These are phyloP conservation scores for Opisthograptis luteolata DNA, from an alignment of 2,888 invertebrate genomes.

Conservation along the genomic window DNA sequence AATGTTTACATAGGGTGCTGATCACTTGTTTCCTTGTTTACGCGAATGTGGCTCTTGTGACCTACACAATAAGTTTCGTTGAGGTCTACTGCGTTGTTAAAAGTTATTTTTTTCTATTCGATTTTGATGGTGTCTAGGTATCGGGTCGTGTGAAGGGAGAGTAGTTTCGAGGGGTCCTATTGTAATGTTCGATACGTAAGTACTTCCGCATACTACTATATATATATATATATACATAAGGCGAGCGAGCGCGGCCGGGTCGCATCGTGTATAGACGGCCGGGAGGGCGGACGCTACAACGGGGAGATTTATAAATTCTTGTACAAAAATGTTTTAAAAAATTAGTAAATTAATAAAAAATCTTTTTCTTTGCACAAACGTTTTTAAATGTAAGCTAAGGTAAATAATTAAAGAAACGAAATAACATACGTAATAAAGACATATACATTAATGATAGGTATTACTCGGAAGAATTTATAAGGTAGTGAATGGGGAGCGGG, in stretches of 20 bases:
- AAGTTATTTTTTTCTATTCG: conserved; percentile 41
- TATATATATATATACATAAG: too few species aligned
- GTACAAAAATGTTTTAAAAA: conserved; percentile 70
- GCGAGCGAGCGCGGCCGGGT: background rate
- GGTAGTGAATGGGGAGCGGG: conserved; percentile 42
- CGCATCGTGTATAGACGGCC: conserved; percentile 20
- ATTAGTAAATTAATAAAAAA: conserved; percentile 44
- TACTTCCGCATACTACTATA: conserved; percentile 27
- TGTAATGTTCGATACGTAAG: conserved; percentile 28
- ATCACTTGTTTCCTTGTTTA: conserved; percentile 50
- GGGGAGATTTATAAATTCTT: conserved; percentile 49
- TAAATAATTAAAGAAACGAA: conserved; percentile 67
- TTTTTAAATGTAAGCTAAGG: conserved; percentile 68
- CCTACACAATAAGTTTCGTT: conserved; percentile 32
- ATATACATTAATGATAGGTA: conserved; percentile 82
- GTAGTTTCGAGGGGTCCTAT: conserved; percentile 34
- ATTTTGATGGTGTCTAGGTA: conserved; percentile 41
- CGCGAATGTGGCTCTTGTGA: conserved; percentile 35
- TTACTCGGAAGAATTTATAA: conserved; percentile 79
- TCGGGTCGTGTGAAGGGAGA: conserved; percentile 44
- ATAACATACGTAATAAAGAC: conserved; percentile 85
- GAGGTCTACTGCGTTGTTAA: conserved; percentile 51
- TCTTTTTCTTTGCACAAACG: conserved; percentile 76
- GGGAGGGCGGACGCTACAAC: conserved; percentile 31
- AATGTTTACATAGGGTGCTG: conserved; percentile 59